Evolutionary conservation across 1,140 invertebrate species (phyloP).

Genomic region (Psix sp.): DNA sequence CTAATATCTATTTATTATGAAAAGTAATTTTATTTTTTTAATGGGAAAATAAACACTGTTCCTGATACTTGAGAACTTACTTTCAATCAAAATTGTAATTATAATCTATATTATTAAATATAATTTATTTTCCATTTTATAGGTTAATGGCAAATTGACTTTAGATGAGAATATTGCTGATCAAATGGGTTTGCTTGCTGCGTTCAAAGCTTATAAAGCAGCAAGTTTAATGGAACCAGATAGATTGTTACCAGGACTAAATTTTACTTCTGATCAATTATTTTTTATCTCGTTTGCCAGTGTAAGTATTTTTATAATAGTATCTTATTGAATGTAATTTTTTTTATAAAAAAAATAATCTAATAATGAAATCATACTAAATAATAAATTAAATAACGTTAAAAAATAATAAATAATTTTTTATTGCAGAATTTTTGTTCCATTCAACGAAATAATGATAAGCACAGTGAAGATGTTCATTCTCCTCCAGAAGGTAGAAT

Average conservation of each 20-base stretch:
- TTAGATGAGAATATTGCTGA: conserved; percentile 23
- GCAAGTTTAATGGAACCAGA: conserved; percentile 8
- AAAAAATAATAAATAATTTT: neutral
- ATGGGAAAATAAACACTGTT: too few species aligned
- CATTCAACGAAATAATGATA: conserved; percentile 3
- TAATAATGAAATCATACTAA: too few species aligned
- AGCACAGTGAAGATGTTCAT: conserved; percentile 16
- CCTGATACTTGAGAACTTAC: too few species aligned
- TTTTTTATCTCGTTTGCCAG: conserved; percentile 37
- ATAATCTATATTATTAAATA: neutral
- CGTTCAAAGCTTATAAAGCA: conserved; percentile 29
- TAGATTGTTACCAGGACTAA: conserved; percentile 24
- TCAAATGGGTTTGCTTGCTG: conserved; percentile 8
- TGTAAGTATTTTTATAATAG: conserved; percentile 15
- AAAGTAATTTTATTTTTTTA: too few species aligned
- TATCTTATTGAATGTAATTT: too few species aligned
- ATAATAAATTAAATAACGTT: too few species aligned
- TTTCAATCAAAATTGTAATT: too few species aligned
- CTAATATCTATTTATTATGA: too few species aligned
- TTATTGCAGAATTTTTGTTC: conserved; percentile 28
- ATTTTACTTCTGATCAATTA: conserved; percentile 23
- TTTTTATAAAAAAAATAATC: too few species aligned
- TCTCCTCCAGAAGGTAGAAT: conserved; percentile 16
- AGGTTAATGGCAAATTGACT: conserved; percentile 18
- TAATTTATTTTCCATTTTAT: neutral